Base-by-base conservation (phyloP, 2,113 vertebrate genomes). In the Otocyon megalotis region DNA sequence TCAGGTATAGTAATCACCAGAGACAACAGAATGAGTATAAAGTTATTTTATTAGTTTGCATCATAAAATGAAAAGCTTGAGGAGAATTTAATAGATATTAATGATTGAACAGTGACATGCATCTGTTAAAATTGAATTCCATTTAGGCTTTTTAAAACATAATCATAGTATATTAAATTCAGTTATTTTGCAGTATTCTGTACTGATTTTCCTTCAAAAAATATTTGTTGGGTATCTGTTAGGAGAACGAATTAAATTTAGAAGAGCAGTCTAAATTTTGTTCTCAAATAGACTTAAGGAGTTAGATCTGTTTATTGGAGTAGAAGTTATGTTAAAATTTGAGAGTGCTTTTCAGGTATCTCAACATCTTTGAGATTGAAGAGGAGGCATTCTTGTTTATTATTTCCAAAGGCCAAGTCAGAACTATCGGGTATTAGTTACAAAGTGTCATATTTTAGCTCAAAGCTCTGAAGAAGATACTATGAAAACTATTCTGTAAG, bases 61-160 rank as follows among this genome's bases (percentile, higher is more conserved):
- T 88, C 43, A 74, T 35, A 90, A 88, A 88, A 84, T 65, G 26
- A 58, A 87, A 93, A 82, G n/a, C 43, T 77, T 77, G 43, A 32
- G 10, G 69, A 69, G 53, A 43, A 43, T 7, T 91, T 90, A 53
- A 17, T 74, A n/a, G 30, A 43, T 74, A 88, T 35, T 79, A 86
- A 50, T 69, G 30, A 67, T 79, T 85, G 2, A 76, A 69, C 15
- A 76, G 35, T 65, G 9, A 71, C 35, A 35, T 88, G 10, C n/a
- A 74, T 26, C 35, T 30, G 0, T 87, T 94, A 89, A 72, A 92
- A 60, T 62, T 4, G 37, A 87, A 76, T 76, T 96, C 24, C 35
- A 53, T 71, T 87, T 24, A 74, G 12, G 1, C 80, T 76, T 92
- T 65, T 0, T 48, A 80, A 53, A n/a, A 26, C 26, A 19, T 43